phyloP scores from a whole-genome alignment of 2,113 vertebrate species.

The Arizona elegans region DNA sequence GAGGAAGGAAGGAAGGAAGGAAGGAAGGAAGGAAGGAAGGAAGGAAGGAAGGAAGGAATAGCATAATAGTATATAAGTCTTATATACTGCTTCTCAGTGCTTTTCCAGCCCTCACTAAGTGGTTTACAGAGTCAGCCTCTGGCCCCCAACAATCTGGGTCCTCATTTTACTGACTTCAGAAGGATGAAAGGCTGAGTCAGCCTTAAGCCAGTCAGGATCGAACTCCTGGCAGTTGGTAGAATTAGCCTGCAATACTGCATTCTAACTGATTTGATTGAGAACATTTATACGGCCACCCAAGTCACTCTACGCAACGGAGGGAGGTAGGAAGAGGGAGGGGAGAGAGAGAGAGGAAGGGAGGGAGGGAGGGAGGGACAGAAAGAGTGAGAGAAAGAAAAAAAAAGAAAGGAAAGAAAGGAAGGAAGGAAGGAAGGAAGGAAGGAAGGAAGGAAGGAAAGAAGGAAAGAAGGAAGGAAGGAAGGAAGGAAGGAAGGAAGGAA shows the following conservation, averaged over 20 bases:
- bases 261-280: not conserved
- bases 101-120: too few species aligned
- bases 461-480: not conserved
- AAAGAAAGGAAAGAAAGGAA: fast-evolving
- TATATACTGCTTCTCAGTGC: not conserved
- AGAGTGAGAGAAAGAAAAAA: too few species aligned
- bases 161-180: not conserved
- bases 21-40: not conserved
- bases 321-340: too few species aligned
- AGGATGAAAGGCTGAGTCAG: not conserved
- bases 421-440: fast-evolving
- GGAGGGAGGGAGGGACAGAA: too few species aligned
- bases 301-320: too few species aligned
- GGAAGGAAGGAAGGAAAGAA: too few species aligned
- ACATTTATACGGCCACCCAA: too few species aligned
- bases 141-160: not conserved
- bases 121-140: not conserved
- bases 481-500: not conserved
- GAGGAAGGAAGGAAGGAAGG: too few species aligned
- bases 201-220: not conserved
- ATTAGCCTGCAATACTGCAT: not conserved
- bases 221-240: not conserved
- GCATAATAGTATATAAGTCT: not conserved
- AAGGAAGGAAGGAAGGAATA: not conserved
- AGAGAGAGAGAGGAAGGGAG: fast-evolving